Conservation (phyloP, 2,888 invertebrate species). For the Cephalotes varians region DNA sequence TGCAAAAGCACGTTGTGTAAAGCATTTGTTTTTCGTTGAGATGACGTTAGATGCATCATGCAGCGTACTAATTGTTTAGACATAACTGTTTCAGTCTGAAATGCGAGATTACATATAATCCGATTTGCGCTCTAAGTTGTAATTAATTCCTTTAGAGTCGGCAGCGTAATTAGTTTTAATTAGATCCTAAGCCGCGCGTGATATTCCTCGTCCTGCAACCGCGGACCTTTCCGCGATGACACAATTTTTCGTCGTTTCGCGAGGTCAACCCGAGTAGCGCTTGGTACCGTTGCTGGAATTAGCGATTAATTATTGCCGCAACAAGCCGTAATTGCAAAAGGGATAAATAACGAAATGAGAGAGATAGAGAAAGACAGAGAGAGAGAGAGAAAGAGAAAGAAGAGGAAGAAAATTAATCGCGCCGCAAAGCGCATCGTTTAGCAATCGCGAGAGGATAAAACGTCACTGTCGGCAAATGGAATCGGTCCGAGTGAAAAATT, state of each 20-base stretch:
- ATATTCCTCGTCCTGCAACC: constrained; percentile 12
- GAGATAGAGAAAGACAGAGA: not conserved
- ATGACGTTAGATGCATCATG: constrained; percentile 4
- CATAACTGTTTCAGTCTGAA: constrained; percentile 32
- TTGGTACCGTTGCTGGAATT: constrained; percentile 10
- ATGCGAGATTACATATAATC: constrained; percentile 30
- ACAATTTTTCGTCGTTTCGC: constrained; percentile 28
- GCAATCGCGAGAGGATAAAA: constrained; percentile 42
- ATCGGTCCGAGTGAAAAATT: constrained; percentile 49
- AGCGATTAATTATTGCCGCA: constrained; percentile 49
- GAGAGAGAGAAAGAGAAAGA: not conserved
- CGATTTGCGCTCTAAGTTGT: constrained; percentile 36
- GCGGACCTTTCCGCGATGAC: not conserved
- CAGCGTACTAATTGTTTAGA: constrained; percentile 36
- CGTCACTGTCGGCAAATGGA: constrained; percentile 38
- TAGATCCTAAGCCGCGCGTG: constrained; percentile 24
- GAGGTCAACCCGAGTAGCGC: not conserved
- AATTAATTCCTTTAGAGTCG: constrained; percentile 49
- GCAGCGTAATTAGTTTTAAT: constrained; percentile 51
- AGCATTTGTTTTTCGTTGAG: constrained; percentile 7
- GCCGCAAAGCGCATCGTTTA: constrained; percentile 40
- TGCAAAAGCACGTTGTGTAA: not conserved
- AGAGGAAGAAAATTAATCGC: constrained; percentile 35
- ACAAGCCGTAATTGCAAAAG: constrained; percentile 47
- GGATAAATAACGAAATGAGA: constrained; percentile 16